Base-by-base conservation (phyloP, 2,113 vertebrate species). In the Osmerus mordax region DNA sequence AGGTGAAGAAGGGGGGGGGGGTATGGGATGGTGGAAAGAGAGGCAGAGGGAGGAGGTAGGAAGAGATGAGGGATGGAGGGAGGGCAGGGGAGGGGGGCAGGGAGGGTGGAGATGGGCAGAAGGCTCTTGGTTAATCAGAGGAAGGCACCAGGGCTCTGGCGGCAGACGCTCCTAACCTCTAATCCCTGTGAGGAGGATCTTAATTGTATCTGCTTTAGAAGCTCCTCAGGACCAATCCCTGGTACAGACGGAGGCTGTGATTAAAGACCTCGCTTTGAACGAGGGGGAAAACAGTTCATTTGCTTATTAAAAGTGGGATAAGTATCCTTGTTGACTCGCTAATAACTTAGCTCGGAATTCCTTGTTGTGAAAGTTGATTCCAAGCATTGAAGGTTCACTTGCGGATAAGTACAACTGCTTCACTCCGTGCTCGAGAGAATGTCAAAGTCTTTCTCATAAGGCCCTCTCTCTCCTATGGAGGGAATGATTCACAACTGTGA, bases 281-380 rank as follows among this genome's bases (percentile, higher is more conserved):
- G 2, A 47, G 41, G 19, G 67, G 75, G 66, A 72, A 87, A 89
- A 86, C 80, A 81, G 84, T 90, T 93, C 80, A 91, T 91, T 91
- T 90, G 85, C 87, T 85, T 92, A 87, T 92, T 89, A 89, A 91
- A 88, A 85, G 82, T 86, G 82, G 86, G 81, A 83, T 89, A 87
- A 91, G 86, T 82, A 83, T 87, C 83, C 86, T 88, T 86, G 83
- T 88, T 87, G 87, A 86, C 75, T 77, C 85, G 74, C 82, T 90
- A 71, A 89, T 90, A 89, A 91, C 88, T 84, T 75, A 85, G 85
- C 85, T 89, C 82, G 1, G 81, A 87, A 82, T 83, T 81, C 83
- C 0, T 67, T 69, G 69, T 69, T 81, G 81, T 88, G 86, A 87
- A 87, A 86, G 70, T 73, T 19, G 47, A 51, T 25, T 67, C 11